These are phyloP conservation scores for Cataglyphis hispanica DNA, from an alignment of 1,140 invertebrate genomes.

Conservation along the genomic window DNA sequence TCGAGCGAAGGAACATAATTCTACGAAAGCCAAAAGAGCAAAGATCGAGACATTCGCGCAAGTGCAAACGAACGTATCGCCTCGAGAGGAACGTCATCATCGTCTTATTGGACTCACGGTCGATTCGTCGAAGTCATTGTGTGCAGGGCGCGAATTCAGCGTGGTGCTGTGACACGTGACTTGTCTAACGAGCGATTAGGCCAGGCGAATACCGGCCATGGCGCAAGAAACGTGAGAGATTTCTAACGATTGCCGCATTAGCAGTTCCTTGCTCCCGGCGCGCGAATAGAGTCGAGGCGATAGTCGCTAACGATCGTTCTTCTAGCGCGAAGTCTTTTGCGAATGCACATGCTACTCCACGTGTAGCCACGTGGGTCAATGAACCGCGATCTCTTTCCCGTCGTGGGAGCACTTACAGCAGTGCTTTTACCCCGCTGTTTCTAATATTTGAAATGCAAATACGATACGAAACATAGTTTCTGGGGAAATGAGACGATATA, in stretches of 20 bases:
- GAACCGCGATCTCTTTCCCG: constrained; percentile 47
- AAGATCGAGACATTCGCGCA: constrained; percentile 11
- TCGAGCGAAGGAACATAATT: not conserved
- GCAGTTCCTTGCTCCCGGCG: constrained; percentile 55
- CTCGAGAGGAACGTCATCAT: constrained; percentile 11
- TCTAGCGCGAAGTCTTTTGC: constrained; percentile 30
- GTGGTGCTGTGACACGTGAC: constrained; percentile 42
- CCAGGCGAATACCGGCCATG: constrained; percentile 35
- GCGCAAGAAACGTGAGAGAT: constrained; percentile 58
- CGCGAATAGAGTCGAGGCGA: constrained; percentile 2
- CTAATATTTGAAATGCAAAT: not conserved
- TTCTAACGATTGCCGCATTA: constrained; percentile 58
- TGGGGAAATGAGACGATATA: not conserved
- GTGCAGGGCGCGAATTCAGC: constrained; percentile 39
- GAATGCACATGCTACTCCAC: constrained; percentile 72
- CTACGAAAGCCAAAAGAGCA: not conserved
- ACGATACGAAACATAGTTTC: not conserved
- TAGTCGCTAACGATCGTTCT: constrained; percentile 55
- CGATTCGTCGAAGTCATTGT: constrained; percentile 4
- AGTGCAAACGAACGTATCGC: not conserved
- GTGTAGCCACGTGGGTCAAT: constrained; percentile 66
- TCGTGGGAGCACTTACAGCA: not conserved
- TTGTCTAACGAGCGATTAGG: constrained; percentile 60
- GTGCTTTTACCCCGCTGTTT: constrained; percentile 25
- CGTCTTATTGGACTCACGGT: not conserved